Conservation (phyloP, 2,113 vertebrate species). For the Sarotherodon lohbergeri region DNA sequence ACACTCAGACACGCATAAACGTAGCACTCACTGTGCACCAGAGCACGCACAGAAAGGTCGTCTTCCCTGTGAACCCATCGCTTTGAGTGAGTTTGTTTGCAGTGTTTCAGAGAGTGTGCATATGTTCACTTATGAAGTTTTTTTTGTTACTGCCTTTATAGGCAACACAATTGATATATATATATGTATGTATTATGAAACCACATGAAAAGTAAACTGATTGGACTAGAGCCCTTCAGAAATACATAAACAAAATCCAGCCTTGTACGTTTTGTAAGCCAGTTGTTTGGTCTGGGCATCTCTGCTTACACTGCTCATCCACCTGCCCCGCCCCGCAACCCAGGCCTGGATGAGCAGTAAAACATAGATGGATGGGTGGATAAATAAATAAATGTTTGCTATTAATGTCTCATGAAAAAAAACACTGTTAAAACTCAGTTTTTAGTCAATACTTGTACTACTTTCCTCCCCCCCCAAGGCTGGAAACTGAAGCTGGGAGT, state of each 20-base stretch:
- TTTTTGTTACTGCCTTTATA: background rate
- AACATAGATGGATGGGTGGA: background rate
- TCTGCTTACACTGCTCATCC: no score
- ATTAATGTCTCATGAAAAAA: background rate
- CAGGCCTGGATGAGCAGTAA: background rate
- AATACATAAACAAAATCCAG: background rate
- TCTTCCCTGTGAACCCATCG: background rate
- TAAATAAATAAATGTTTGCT: background rate
- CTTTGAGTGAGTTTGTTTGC: slow-evolving; percentile 6
- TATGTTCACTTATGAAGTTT: background rate
- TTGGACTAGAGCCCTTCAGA: background rate
- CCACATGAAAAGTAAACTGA: background rate
- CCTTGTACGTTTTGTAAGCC: background rate
- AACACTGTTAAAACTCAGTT: background rate
- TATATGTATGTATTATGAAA: background rate
- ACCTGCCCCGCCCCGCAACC: background rate
- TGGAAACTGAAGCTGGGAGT: background rate
- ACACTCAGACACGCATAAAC: background rate
- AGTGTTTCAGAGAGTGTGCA: background rate
- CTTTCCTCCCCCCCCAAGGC: background rate
- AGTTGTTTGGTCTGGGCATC: background rate
- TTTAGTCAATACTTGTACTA: background rate
- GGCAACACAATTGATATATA: background rate
- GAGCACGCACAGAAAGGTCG: slow-evolving; percentile 16
- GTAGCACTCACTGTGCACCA: background rate